Base-by-base conservation (phyloP, 1,140 invertebrate genomes). In the Grapholita molesta region DNA sequence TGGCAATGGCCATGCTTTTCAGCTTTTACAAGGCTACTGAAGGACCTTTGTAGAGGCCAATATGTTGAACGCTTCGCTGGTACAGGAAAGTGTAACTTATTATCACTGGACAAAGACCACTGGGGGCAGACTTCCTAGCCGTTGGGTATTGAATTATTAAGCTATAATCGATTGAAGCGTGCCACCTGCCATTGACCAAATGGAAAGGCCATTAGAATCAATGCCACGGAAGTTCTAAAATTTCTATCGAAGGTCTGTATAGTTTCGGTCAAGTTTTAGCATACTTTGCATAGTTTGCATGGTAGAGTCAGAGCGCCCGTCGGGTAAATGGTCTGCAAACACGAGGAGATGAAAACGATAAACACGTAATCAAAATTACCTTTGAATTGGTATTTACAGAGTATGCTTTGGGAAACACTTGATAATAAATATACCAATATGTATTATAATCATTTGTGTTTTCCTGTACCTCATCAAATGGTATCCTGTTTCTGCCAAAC, bases 1-100 rank as follows among this genome's bases (percentile, higher is more conserved):
- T 61, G 55, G 55, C 55, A 61, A 28, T 61, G 55, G 55, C 55
- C 25, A 28, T 61, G 55, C 55, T 25, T 61, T 32, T 28, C 25
- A 28, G 15, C 24, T 57, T 28, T 61, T 0, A 61, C 55, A 61
- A 61, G 55, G 55, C 21, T 61, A 61, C 15, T 61, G n/a, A 6
- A 25, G 55, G 30, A 61, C 25, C 55, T 61, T 28, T 1, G 24
- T 61, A 2, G 28, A 30, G 55, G 55, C 30, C 55, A 61, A 28
- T 25, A 15, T 61, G 24, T 61, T 61, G 15, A 30, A 30, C 12
- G 25, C 12, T 15, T 28, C 28, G 15, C 25, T 32, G 55, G 18
- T 32, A 61, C 12, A 61, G 55, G 15, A 61, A 61, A 28, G 1
- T 61, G 28, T 61, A 15, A 28, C 24, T 25, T 61, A 61, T 61